Evolutionary conservation across 1,140 invertebrate genomes (phyloP).

Genomic region (Chironomus striatipennis): DNA sequence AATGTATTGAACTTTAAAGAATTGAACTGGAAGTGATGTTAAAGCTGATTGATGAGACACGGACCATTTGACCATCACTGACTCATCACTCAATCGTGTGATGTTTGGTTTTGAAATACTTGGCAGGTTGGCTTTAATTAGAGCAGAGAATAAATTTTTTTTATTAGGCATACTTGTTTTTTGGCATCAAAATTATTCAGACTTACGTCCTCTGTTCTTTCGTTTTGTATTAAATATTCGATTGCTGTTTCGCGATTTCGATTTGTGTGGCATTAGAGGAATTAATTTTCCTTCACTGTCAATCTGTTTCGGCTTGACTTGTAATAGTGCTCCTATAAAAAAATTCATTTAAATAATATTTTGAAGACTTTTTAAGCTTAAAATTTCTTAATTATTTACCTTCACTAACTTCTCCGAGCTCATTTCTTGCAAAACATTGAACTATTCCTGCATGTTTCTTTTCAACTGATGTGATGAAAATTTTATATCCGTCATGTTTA

Average conservation of each 20-base stretch:
- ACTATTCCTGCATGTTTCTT: constrained; percentile 79
- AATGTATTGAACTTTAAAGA: constrained; percentile 78
- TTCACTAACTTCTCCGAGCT: constrained; percentile 57
- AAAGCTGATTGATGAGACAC: constrained; percentile 54
- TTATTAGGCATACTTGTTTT: not conserved
- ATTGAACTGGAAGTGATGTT: constrained; percentile 67
- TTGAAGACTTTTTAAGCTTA: too few relatives aligned
- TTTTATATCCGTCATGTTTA: constrained; percentile 41
- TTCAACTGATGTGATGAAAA: constrained; percentile 58
- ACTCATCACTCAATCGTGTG: constrained; percentile 74
- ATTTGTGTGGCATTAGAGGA: constrained; percentile 32
- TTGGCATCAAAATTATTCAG: constrained; percentile 19
- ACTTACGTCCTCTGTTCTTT: constrained; percentile 43
- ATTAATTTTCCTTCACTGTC: constrained; percentile 40
- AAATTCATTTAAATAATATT: too few relatives aligned
- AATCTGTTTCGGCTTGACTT: constrained; percentile 66
- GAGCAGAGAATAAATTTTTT: constrained; percentile 23
- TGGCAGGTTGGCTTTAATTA: constrained; percentile 57
- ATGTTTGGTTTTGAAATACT: constrained; percentile 79
- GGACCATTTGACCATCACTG: constrained; percentile 86
- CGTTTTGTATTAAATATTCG: constrained; percentile 41
- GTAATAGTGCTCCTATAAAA: constrained; percentile 45
- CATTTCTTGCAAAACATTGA: constrained; percentile 79
- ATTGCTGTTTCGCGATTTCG: constrained; percentile 29
- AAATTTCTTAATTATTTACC: constrained; percentile 29